phyloP scores from a whole-genome alignment of 2,888 invertebrate genomes.

The Drosophila affinis region DNA sequence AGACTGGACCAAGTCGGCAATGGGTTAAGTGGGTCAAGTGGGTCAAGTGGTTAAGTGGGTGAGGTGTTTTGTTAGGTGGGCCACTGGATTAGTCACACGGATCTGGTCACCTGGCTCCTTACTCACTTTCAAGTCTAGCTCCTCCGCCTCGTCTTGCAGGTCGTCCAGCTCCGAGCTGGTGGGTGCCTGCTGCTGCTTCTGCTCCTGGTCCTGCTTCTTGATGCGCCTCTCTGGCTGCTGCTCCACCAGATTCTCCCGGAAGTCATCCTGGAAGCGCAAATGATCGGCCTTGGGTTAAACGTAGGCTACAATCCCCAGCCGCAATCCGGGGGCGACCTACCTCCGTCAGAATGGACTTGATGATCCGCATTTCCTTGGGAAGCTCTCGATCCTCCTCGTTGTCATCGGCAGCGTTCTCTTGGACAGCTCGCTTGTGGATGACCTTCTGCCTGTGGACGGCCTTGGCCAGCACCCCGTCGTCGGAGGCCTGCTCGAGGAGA shows the following conservation, averaged over 20 bases:
- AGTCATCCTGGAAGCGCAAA: constrained; percentile 67
- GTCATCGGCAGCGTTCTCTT: constrained; percentile 1
- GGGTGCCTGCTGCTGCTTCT: constrained; percentile 10
- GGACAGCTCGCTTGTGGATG: constrained; percentile 42
- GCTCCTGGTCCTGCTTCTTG: background rate
- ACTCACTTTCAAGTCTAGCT: constrained; percentile 62
- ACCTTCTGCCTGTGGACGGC: constrained; percentile 56
- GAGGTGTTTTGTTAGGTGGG: background rate
- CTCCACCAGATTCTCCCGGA: constrained; percentile 73
- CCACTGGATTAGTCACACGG: constrained; percentile 58
- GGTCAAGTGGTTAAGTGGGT: constrained; percentile 22
- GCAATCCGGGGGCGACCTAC: constrained; percentile 43
- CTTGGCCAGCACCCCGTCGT: constrained; percentile 65
- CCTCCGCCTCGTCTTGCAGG: constrained; percentile 10
- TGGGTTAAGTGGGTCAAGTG: constrained; percentile 12
- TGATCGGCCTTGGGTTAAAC: constrained; percentile 8
- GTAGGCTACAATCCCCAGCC: background rate
- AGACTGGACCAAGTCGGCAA: constrained; percentile 23
- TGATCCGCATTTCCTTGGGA: constrained; percentile 53
- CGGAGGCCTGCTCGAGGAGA: constrained; percentile 65
- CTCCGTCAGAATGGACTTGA: constrained; percentile 73
- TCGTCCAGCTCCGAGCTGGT: constrained; percentile 46
- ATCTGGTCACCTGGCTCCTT: background rate
- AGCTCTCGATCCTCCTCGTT: constrained; percentile 16
- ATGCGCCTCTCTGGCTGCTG: constrained; percentile 10